Percentiles rank a stretch among this genome's conserved stretches.
Evolutionary conservation across 2,888 invertebrate genomes (phyloP).

Genomic region (Junonia oenone): DNA sequence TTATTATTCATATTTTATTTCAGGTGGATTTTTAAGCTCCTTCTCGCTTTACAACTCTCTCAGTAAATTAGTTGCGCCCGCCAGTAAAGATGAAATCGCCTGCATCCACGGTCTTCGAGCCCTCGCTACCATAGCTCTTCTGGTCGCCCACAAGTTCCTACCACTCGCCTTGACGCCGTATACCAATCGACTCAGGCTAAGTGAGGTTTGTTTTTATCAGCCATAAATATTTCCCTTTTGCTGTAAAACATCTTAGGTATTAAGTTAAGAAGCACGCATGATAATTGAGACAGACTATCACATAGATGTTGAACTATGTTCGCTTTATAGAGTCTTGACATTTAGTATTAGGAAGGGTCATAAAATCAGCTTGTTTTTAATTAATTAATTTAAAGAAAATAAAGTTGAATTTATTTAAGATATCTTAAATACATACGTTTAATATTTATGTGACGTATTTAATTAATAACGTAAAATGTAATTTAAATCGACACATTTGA

Average conservation of each 20-base stretch:
- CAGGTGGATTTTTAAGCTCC: slow-evolving; percentile 65
- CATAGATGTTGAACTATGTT: no score
- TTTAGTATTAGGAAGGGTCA: no score
- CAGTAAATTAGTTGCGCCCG: slow-evolving; percentile 75
- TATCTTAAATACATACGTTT: no score
- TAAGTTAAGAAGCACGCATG: no score
- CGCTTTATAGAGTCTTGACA: no score
- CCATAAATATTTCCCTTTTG: no score
- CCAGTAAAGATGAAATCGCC: slow-evolving; percentile 77
- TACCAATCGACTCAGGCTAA: slow-evolving; percentile 80
- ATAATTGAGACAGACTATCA: no score
- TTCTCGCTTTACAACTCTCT: slow-evolving; percentile 85
- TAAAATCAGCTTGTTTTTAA: no score
- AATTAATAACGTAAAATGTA: neutral
- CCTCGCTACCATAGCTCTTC: slow-evolving; percentile 81
- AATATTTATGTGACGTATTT: no score
- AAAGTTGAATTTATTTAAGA: no score
- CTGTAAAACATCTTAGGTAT: no score
- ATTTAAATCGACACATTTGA: neutral
- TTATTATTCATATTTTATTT: slow-evolving; percentile 18
- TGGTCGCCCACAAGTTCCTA: slow-evolving; percentile 83
- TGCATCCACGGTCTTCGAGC: slow-evolving; percentile 86
- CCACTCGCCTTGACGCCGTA: slow-evolving; percentile 82
- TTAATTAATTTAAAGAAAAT: no score
- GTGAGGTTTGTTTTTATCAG: slow-evolving; percentile 73